These are phyloP conservation scores for Thamnophis sirtalis DNA, from an alignment of 2,113 vertebrate species.

Conservation along the genomic window DNA sequence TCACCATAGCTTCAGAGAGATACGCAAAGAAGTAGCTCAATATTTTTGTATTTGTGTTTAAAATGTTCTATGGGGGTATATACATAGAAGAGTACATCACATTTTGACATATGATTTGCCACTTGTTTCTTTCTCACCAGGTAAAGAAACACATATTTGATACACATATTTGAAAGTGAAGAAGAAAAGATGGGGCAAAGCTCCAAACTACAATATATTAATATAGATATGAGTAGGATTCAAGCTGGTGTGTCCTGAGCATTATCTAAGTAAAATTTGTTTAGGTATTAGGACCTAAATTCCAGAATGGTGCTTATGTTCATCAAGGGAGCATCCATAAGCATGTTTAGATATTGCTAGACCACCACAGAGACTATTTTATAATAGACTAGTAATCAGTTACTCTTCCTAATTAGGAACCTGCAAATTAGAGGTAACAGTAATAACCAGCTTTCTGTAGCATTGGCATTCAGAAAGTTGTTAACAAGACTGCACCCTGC, in stretches of 20 bases:
- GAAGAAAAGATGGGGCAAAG: not conserved
- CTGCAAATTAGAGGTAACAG: not conserved
- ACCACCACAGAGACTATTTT: not conserved
- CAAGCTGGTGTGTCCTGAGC: not conserved
- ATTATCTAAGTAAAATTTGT: not conserved
- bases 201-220: not conserved
- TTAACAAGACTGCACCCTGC: not conserved
- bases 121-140: not conserved
- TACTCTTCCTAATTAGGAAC: not conserved
- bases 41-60: not conserved
- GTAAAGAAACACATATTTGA: not conserved
- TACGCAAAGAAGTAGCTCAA: not conserved
- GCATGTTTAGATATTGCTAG: not conserved
- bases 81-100: not conserved
- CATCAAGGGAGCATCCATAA: not conserved
- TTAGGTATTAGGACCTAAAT: not conserved
- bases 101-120: not conserved
- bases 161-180: not conserved
- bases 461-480: not conserved
- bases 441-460: not conserved
- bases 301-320: not conserved
- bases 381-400: not conserved
- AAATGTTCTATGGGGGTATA: not conserved
- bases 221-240: not conserved
- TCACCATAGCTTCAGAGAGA: not conserved